These are phyloP conservation scores for Orthosia cruda DNA, from an alignment of 2,888 invertebrate genomes.

Conservation along the genomic window DNA sequence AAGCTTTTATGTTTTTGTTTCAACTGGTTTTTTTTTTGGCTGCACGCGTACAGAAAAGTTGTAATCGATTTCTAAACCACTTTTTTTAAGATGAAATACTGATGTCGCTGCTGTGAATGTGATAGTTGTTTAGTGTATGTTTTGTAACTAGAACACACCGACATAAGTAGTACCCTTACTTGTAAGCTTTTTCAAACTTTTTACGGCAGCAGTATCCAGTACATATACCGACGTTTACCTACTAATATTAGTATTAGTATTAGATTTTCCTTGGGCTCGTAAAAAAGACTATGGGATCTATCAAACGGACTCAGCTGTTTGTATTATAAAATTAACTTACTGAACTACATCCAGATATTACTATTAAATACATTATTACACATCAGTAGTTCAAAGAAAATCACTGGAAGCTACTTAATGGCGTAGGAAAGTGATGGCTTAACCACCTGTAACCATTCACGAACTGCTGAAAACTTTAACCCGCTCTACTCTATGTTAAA, in stretches of 20 bases:
- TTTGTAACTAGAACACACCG: background rate
- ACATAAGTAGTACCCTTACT: too few relatives aligned
- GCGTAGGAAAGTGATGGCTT: conserved; percentile 53
- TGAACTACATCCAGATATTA: conserved; percentile 4
- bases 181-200: too few relatives aligned
- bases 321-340: background rate
- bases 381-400: conserved; percentile 35
- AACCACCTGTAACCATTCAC: conserved; percentile 64
- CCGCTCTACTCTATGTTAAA: conserved; percentile 36
- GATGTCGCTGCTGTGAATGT: background rate
- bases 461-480: conserved; percentile 48
- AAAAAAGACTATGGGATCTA: background rate
- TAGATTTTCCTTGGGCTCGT: background rate
- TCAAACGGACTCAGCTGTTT: background rate
- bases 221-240: background rate
- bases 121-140: background rate
- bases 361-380: too few relatives aligned
- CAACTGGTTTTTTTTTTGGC: conserved; percentile 39
- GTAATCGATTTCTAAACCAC: conserved; percentile 14
- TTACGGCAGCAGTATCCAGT: background rate
- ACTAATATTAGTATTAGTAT: background rate
- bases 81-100: conserved; percentile 2
- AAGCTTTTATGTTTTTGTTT: conserved; percentile 57
- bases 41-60: conserved; percentile 13
- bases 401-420: conserved; percentile 30